Conservation (phyloP, 53 echinoderm and acorn worm genomes). For the Arbacia lixula region DNA sequence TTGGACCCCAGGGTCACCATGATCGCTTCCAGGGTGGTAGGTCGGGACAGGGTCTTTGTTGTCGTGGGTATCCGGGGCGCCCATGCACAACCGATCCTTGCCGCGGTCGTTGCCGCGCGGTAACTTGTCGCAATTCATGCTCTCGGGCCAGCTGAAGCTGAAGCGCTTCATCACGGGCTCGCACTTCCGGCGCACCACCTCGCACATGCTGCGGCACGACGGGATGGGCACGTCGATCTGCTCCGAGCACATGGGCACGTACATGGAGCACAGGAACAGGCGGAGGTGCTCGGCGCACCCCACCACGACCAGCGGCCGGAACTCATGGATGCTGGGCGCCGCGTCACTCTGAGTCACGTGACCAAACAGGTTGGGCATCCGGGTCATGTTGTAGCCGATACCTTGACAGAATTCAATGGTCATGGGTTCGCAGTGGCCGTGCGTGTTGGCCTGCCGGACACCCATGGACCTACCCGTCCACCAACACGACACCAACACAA, state of each 20-base stretch:
- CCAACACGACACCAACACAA: constrained; percentile 11
- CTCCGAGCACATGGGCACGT: constrained; percentile 95
- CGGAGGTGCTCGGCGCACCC: constrained; percentile 91
- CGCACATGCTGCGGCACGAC: constrained; percentile 95
- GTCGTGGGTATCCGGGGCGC: constrained; percentile 82
- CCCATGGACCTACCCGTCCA: background rate
- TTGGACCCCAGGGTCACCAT: background rate
- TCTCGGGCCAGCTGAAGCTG: constrained; percentile 83
- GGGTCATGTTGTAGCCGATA: constrained; percentile 94
- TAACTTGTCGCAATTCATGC: constrained; percentile 84
- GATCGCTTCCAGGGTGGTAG: background rate
- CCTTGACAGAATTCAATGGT: constrained; percentile 96
- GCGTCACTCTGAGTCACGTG: constrained; percentile 90
- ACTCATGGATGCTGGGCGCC: constrained; percentile 90
- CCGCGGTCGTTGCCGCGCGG: constrained; percentile 70
- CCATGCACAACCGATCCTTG: constrained; percentile 92
- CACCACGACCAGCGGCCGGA: constrained; percentile 86
- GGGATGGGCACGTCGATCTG: constrained; percentile 91
- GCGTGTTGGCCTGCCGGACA: constrained; percentile 28
- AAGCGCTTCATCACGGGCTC: constrained; percentile 93
- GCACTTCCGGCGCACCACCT: constrained; percentile 82
- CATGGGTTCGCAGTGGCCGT: constrained; percentile 88
- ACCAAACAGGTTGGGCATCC: constrained; percentile 94
- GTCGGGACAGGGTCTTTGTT: constrained; percentile 40
- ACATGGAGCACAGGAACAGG: constrained; percentile 91